Base-by-base conservation (phyloP, 2,797 vertebrate species). In the Hemitrygon akajei region DNA sequence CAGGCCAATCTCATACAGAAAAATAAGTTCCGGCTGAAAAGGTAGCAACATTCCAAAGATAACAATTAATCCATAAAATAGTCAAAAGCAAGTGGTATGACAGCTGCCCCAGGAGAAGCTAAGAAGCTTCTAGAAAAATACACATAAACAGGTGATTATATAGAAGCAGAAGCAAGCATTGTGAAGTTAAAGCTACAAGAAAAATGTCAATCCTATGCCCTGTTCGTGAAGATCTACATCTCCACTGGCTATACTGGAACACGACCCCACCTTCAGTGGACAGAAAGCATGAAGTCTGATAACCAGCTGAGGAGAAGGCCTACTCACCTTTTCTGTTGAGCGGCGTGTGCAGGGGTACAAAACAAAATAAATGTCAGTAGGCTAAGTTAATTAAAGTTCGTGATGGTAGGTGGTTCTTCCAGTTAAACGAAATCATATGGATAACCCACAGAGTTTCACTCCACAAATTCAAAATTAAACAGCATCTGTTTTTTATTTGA, bases 401-500 rank as follows among this genome's bases (percentile, higher is more conserved):
- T 58, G 47, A 58, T 27, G 47, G 25, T 27, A 58, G 9, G 22
- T 34, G 81, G 25, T 84, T 84, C 25, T 56, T 58, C 81, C n/a
- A n/a, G 56, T 63, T 63, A n/a, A 60, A 7, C 63, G 16, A 63
- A 86, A 5, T 60, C n/a, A 87, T 58, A 9, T 84, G 81, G 81
- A 47, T 81, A 3, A 58, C 47, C 22, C 5, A 3, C 47, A 58
- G 81, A 56, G 81, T 82, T 82, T 47, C 20, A 37, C 5, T 82
- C 9, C 37, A 82, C 40, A 47, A 56, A 40, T n/a, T 2, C 60
- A 3, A 87, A 87, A n/a, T 89, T 16, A 89, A 89, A 20, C 18
- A 34, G 7, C 86, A 66, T 16, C 60, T 89, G 86, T 89, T 89
- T 89, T 66, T 34, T n/a, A 37, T 89, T 66, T 89, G n/a, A 66